phyloP scores from a whole-genome alignment of 2,888 invertebrate genomes.

The Blastobasis adustella region DNA sequence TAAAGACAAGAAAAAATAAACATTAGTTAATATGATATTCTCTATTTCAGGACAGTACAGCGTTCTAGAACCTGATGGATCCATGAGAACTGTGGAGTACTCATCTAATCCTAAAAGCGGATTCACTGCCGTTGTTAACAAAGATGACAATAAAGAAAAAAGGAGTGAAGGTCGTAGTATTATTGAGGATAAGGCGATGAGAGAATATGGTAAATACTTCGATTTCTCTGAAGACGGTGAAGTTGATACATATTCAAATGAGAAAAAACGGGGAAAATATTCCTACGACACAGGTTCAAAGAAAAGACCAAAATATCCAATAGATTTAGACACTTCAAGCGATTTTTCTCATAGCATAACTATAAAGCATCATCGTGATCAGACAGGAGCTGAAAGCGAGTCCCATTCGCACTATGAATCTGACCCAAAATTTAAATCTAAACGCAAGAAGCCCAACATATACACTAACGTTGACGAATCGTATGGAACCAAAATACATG shows the following conservation, averaged over 20 bases:
- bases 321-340: slow-evolving; percentile 46
- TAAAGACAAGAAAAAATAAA: no score
- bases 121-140: slow-evolving; percentile 75
- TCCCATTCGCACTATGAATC: slow-evolving; percentile 51
- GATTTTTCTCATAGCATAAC: slow-evolving; percentile 57
- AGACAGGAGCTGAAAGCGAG: slow-evolving; percentile 32
- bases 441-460: slow-evolving; percentile 48
- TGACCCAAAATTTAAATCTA: slow-evolving; percentile 50
- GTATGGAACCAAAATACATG: slow-evolving; percentile 34
- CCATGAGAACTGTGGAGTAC: slow-evolving; percentile 76
- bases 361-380: slow-evolving; percentile 55
- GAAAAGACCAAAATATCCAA: slow-evolving; percentile 43
- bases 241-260: slow-evolving; percentile 33
- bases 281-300: slow-evolving; percentile 38
- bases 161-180: slow-evolving; percentile 21
- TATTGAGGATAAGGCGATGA: slow-evolving; percentile 46
- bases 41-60: slow-evolving; percentile 74
- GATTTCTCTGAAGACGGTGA: slow-evolving; percentile 50
- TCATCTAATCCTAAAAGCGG: slow-evolving; percentile 74
- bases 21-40: no score
- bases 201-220: slow-evolving; percentile 52
- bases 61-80: slow-evolving; percentile 79
- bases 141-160: slow-evolving; percentile 40
- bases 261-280: slow-evolving; percentile 38
- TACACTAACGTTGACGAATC: slow-evolving; percentile 39